Evolutionary conservation across 2,113 vertebrate species (phyloP).

Genomic region (Origma solitaria): DNA sequence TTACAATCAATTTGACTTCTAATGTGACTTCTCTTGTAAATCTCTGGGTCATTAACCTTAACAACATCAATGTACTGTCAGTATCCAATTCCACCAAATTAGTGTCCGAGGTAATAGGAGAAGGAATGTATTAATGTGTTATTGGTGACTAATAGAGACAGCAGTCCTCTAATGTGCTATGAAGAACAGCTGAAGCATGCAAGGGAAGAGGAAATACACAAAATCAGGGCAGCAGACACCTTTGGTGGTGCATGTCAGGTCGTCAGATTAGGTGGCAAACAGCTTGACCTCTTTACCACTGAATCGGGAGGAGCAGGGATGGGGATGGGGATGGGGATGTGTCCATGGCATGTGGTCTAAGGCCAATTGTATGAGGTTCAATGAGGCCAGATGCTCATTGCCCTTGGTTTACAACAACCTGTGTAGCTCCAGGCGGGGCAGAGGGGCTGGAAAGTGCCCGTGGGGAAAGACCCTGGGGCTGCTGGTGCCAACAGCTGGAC

Average conservation of each 20-base stretch:
- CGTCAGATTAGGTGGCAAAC: background rate
- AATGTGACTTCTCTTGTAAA: conserved; percentile 81
- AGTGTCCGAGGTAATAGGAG: conserved; percentile 74
- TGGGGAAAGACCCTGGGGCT: no score
- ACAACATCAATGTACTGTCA: conserved; percentile 77
- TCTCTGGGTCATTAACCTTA: conserved; percentile 81
- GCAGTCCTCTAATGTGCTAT: conserved; percentile 61
- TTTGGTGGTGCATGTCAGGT: background rate
- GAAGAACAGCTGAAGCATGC: conserved; percentile 61
- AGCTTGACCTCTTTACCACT: background rate
- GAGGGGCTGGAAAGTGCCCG: background rate
- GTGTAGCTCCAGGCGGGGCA: background rate
- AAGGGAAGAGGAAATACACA: background rate
- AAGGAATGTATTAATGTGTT: conserved; percentile 74
- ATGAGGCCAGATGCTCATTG: fast-evolving
- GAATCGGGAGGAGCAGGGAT: background rate
- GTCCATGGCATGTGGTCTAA: background rate
- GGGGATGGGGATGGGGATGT: background rate
- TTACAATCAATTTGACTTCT: conserved; percentile 82
- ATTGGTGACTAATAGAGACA: conserved; percentile 76
- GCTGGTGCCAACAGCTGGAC: background rate
- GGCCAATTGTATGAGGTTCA: background rate
- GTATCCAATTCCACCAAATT: conserved; percentile 77
- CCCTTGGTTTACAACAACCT: fast-evolving
- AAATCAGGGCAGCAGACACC: background rate